A percentile compares a stretch with the other conserved stretches of the same genome.
These are phyloP conservation scores for Euthynnus affinis DNA, from an alignment of 2,797 vertebrate species.

Conservation along the genomic window DNA sequence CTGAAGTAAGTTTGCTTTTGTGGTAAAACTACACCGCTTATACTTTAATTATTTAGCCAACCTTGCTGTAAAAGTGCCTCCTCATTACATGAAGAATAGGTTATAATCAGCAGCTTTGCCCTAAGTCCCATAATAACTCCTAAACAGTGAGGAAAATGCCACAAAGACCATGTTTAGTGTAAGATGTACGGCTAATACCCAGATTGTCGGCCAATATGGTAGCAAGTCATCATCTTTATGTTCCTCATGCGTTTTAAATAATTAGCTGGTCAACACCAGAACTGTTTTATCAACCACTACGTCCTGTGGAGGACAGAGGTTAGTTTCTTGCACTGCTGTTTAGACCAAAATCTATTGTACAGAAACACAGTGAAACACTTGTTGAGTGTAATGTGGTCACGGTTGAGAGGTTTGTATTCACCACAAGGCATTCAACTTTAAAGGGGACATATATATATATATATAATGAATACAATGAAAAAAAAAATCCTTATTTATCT, in stretches of 20 bases:
- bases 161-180: background rate
- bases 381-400: no score
- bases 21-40: background rate
- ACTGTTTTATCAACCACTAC: background rate
- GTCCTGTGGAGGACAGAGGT: background rate
- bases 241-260: background rate
- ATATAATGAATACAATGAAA: no score
- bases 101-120: background rate
- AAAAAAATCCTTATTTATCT: no score
- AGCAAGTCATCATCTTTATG: background rate
- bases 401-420: background rate
- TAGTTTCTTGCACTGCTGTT: conserved; percentile 3
- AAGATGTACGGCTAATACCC: background rate
- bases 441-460: no score
- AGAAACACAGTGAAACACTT: conserved; percentile 3
- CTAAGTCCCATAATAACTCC: background rate
- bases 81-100: background rate
- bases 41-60: background rate
- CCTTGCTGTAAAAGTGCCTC: background rate
- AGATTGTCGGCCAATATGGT: background rate
- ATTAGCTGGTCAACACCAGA: background rate
- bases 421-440: background rate
- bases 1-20: background rate
- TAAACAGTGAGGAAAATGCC: background rate
- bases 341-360: background rate